Conservation (phyloP, 2,113 vertebrate genomes). For the Cyphotilapia sp. region DNA sequence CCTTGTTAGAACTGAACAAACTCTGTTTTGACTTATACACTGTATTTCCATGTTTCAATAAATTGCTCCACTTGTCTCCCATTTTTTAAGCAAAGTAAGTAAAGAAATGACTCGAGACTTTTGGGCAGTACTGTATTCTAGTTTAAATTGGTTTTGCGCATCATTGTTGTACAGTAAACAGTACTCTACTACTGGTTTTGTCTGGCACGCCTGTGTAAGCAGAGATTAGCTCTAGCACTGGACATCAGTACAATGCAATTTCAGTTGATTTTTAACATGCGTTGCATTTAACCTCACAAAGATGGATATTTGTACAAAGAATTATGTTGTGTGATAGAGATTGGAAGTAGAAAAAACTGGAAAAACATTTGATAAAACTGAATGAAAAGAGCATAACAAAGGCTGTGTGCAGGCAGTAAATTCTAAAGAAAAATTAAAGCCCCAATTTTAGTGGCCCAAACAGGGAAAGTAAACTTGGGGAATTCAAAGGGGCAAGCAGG, state of each 20-base stretch:
- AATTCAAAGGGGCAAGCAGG: background rate
- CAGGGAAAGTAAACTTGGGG: background rate
- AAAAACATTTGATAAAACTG: background rate
- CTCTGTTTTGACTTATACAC: background rate
- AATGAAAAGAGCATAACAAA: background rate
- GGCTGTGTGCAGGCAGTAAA: background rate
- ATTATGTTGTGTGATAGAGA: background rate
- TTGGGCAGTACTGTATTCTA: background rate
- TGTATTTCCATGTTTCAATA: background rate
- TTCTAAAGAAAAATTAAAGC: background rate
- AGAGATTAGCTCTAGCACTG: background rate
- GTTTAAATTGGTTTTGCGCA: background rate
- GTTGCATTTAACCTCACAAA: rapidly evolving
- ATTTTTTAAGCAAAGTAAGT: background rate
- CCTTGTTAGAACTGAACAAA: background rate
- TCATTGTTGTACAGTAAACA: background rate
- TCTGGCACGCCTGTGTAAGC: background rate
- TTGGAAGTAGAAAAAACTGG: background rate
- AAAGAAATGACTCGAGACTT: background rate
- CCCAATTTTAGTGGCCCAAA: background rate
- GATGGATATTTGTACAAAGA: background rate
- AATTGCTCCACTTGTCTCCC: background rate
- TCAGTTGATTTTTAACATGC: background rate
- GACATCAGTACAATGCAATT: background rate
- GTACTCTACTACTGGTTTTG: background rate